These are phyloP conservation scores for Hippopotamus amphibius DNA, from an alignment of 2,113 vertebrate genomes.

Conservation along the genomic window DNA sequence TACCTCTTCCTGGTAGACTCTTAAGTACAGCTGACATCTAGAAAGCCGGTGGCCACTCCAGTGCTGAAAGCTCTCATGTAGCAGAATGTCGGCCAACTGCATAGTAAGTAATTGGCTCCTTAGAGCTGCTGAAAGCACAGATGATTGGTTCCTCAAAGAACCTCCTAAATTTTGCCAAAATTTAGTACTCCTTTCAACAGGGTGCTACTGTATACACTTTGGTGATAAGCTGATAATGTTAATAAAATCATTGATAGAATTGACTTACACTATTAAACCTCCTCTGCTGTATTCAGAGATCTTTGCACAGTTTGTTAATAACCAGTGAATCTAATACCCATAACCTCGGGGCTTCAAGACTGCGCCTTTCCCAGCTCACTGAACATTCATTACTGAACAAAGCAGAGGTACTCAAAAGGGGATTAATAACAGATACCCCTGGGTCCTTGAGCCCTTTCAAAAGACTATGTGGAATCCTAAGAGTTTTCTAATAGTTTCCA, in stretches of 20 bases:
- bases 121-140: neutral
- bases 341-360: neutral
- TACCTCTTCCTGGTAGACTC: constrained; percentile 5
- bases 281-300: neutral
- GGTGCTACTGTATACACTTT: neutral
- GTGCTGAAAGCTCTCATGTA: neutral
- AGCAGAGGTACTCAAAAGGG: neutral
- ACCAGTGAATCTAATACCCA: neutral
- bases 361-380: neutral
- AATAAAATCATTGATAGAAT: neutral
- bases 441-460: neutral
- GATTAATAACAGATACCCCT: neutral
- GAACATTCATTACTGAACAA: neutral
- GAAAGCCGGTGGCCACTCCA: neutral
- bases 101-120: neutral
- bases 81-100: neutral
- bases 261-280: neutral
- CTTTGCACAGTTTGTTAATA: neutral
- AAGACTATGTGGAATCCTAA: neutral
- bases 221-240: neutral
- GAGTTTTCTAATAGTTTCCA: neutral
- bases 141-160: neutral
- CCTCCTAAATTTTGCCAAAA: neutral
- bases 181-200: neutral
- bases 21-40: neutral